phyloP scores from a whole-genome alignment of 1,140 invertebrate genomes.

The Aleiodes sp. region DNA sequence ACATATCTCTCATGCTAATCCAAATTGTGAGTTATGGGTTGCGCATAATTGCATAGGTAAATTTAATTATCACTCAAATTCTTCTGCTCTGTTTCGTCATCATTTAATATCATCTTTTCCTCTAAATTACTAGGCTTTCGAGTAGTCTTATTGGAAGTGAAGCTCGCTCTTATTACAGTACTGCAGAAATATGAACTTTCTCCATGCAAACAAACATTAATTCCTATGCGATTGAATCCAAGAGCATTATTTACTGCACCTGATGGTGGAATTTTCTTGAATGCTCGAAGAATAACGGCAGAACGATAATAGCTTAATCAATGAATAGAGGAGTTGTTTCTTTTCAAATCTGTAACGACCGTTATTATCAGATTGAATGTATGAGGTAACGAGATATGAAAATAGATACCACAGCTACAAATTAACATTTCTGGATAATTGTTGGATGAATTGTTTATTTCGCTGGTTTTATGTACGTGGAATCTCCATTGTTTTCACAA shows the following conservation, averaged over 20 bases:
- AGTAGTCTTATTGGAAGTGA: slow-evolving; percentile 48
- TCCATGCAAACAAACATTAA: slow-evolving; percentile 32
- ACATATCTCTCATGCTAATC: too few relatives aligned
- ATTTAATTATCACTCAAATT: neutral
- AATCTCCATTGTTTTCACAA: too few relatives aligned
- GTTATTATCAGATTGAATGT: too few relatives aligned
- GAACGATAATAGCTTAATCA: too few relatives aligned
- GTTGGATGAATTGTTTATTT: too few relatives aligned
- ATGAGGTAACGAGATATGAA: too few relatives aligned
- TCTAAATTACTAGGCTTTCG: slow-evolving; percentile 40
- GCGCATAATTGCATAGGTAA: slow-evolving; percentile 69
- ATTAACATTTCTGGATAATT: too few relatives aligned
- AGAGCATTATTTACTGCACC: slow-evolving; percentile 16
- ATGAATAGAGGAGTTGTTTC: too few relatives aligned
- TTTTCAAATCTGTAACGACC: too few relatives aligned
- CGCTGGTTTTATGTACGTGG: too few relatives aligned
- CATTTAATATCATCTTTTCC: neutral
- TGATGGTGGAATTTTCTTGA: slow-evolving; percentile 29
- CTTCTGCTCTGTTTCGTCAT: neutral
- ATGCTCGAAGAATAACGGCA: slow-evolving; percentile 36
- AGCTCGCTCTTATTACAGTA: slow-evolving; percentile 44
- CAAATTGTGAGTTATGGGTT: too few relatives aligned
- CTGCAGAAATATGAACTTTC: slow-evolving; percentile 46
- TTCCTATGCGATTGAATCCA: slow-evolving; percentile 36
- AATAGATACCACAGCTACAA: too few relatives aligned